phyloP scores from a whole-genome alignment of 2,113 vertebrate species.

The Plestiodon gilberti region DNA sequence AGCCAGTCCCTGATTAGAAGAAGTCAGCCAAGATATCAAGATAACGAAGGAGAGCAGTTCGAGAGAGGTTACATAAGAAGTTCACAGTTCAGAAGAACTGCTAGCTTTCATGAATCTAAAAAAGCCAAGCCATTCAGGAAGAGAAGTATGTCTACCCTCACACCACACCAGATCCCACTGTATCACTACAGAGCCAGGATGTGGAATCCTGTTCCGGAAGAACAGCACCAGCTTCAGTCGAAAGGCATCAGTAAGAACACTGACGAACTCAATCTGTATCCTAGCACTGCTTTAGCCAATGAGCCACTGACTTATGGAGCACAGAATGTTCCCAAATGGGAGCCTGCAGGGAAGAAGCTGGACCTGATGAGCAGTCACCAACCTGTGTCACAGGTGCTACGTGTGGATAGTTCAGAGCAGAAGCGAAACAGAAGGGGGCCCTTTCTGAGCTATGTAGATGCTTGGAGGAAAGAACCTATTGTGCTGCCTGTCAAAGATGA shows the following conservation, averaged over 20 bases:
- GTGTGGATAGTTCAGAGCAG: conserved; percentile 79
- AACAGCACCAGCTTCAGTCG: conserved; percentile 68
- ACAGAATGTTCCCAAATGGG: conserved; percentile 55
- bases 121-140: conserved; percentile 87
- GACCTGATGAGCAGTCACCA: conserved; percentile 62
- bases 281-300: background rate
- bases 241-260: conserved; percentile 39
- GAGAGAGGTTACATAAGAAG: conserved; percentile 80
- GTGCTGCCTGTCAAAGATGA: conserved; percentile 60
- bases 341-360: conserved; percentile 56
- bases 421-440: conserved; percentile 84
- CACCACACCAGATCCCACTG: conserved; percentile 77
- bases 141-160: conserved; percentile 88
- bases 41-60: conserved; percentile 82
- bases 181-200: conserved; percentile 76
- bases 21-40: conserved; percentile 77
- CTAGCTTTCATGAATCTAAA: conserved; percentile 90
- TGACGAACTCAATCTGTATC: conserved; percentile 65
- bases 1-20: conserved; percentile 71
- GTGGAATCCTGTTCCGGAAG: conserved; percentile 79
- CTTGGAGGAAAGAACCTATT: conserved; percentile 80
- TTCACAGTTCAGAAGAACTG: conserved; percentile 88
- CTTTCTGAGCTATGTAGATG: conserved; percentile 84
- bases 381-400: conserved; percentile 34
- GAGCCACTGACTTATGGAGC: conserved; percentile 22